Evolutionary conservation across 2,797 vertebrate species (phyloP).

Genomic region (Chloroceryle inda): DNA sequence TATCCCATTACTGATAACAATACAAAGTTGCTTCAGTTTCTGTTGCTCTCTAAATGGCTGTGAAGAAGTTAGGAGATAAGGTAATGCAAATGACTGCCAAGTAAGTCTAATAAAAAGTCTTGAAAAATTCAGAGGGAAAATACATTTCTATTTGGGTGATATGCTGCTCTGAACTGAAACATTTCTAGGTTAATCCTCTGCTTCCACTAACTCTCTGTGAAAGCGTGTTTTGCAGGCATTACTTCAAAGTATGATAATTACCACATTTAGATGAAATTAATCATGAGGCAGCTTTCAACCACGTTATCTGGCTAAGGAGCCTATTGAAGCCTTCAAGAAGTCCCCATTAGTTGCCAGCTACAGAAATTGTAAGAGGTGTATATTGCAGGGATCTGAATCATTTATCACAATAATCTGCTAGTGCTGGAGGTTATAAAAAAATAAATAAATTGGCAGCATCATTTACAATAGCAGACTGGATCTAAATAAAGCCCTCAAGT

Average conservation of each 20-base stretch:
- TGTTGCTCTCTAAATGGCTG: not conserved
- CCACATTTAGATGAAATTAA: conserved; percentile 79
- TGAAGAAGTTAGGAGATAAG: conserved; percentile 37
- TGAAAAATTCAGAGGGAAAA: conserved; percentile 51
- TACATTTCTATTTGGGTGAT: conserved; percentile 35
- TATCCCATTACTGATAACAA: not conserved
- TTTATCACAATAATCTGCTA: conserved; percentile 79
- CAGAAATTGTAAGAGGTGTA: conserved; percentile 73
- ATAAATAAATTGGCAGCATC: conserved; percentile 62
- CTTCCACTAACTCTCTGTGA: conserved; percentile 62
- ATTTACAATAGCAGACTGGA: conserved; percentile 66
- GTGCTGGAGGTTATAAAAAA: conserved; percentile 74
- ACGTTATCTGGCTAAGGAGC: conserved; percentile 63
- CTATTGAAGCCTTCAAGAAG: conserved; percentile 69
- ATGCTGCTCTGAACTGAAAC: conserved; percentile 50
- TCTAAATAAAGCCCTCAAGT: conserved; percentile 52
- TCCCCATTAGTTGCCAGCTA: conserved; percentile 72
- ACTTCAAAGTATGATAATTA: conserved; percentile 79
- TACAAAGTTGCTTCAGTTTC: not conserved
- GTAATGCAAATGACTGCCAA: conserved; percentile 38
- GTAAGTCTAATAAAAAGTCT: not conserved
- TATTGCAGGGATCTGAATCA: conserved; percentile 74
- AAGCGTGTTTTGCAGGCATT: conserved; percentile 71
- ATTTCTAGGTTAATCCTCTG: conserved; percentile 71
- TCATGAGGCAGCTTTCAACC: conserved; percentile 75